These are phyloP conservation scores for Oreotragus oreotragus DNA, from an alignment of 2,113 vertebrate species.

Conservation along the genomic window DNA sequence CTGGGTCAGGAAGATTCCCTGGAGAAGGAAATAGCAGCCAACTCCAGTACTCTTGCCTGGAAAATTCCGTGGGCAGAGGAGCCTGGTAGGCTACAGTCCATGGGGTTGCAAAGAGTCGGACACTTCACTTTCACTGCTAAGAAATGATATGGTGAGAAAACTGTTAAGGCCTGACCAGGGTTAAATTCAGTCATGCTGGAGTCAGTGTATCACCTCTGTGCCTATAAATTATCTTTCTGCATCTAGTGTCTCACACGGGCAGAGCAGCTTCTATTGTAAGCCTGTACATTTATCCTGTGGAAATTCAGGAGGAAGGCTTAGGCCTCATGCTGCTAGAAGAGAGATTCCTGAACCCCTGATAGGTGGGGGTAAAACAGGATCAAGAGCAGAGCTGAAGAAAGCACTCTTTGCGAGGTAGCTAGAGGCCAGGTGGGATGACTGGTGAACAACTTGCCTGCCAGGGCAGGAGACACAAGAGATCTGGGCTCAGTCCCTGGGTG, in stretches of 20 bases:
- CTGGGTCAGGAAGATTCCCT: background rate
- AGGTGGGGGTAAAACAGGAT: background rate
- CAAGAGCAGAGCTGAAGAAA: background rate
- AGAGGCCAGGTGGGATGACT: background rate
- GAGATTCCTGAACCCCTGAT: background rate
- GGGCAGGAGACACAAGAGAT: background rate
- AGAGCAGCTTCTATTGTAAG: background rate
- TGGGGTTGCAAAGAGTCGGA: background rate
- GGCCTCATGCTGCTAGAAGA: background rate
- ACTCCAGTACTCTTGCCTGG: background rate
- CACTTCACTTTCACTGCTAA: background rate
- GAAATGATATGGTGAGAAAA: background rate
- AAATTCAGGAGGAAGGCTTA: background rate
- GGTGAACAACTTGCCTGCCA: background rate
- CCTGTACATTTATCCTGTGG: background rate
- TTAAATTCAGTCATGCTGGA: constrained; percentile 51
- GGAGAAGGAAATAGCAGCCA: background rate
- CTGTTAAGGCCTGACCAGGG: background rate
- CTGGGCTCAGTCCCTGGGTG: background rate
- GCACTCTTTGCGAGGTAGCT: background rate
- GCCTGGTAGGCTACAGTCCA: background rate
- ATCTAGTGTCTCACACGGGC: background rate
- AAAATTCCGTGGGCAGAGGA: accelerated
- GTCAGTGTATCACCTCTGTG: background rate
- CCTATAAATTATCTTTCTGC: background rate